Evolutionary conservation across 1,140 invertebrate genomes (phyloP).

Genomic region (Catajapyx aquilonaris): DNA sequence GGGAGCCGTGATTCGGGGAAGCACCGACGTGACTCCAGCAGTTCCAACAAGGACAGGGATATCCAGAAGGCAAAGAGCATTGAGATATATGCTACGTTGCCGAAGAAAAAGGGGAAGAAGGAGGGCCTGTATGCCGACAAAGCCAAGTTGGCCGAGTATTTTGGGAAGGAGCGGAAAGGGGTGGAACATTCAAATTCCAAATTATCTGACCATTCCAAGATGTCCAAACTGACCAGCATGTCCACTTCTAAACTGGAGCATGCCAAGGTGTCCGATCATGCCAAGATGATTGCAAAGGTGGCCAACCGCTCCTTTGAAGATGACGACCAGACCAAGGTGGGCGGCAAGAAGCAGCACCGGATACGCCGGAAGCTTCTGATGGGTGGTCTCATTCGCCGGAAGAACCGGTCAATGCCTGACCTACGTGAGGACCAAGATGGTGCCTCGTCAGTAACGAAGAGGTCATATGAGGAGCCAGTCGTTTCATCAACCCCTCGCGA

Average conservation of each 20-base stretch:
- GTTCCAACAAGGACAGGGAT: slow-evolving; percentile 14
- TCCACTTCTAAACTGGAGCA: no score
- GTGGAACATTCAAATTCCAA: no score
- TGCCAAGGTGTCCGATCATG: slow-evolving; percentile 5
- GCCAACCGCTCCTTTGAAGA: slow-evolving; percentile 6
- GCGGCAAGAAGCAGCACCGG: slow-evolving; percentile 74
- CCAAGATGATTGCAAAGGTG: neutral
- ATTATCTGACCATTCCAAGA: no score
- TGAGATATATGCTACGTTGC: slow-evolving; percentile 75
- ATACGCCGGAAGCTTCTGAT: slow-evolving; percentile 67
- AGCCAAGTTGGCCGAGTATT: slow-evolving; percentile 7
- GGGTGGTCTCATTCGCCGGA: slow-evolving; percentile 67
- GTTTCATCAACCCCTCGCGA: no score
- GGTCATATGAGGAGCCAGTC: no score
- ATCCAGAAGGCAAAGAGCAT: slow-evolving; percentile 38
- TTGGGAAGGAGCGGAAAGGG: slow-evolving; percentile 4
- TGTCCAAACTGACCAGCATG: no score
- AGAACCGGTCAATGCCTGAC: slow-evolving; percentile 81
- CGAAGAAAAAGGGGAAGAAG: slow-evolving; percentile 46
- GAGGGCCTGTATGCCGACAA: slow-evolving; percentile 17
- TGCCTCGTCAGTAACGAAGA: no score
- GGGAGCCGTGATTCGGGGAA: slow-evolving; percentile 42
- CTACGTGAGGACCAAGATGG: no score
- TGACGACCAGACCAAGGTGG: slow-evolving; percentile 10
- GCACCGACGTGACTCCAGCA: slow-evolving; percentile 18